Evolutionary conservation across 1,140 invertebrate species (phyloP), one percentile per base, ranked within the genome.

Genomic region (Lucilia cuprina): DNA sequence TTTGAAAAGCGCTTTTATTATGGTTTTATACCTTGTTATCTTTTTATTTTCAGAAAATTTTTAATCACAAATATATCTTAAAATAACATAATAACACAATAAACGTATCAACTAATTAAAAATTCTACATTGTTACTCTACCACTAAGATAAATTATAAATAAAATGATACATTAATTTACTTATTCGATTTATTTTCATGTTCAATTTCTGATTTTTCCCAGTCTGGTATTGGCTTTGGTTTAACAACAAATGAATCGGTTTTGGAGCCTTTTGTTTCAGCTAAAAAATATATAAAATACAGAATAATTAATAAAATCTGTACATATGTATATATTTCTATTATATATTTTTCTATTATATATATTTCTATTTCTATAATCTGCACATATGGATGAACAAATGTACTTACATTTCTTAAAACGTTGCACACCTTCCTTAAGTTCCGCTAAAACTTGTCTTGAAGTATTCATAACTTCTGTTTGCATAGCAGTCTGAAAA

Each of bases 251-350:
- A 94, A 93, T 87, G 94, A 94, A 87, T 94, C 92, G 87, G 94
- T 94, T 88, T 95, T 96, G n/a, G 96, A 95, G 88, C 96, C 96
- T 89, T 93, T 94, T 1, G 94, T 94, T 85, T 96, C 91, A 84
- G 95, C 95, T 87, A 41, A 3, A 85, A 9, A 0, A 8, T 21
- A 30, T 50, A 25, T 21, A 5, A 41, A 41, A 10, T n/a, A n/a
- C n/a, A n/a, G n/a, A n/a, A n/a, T n/a, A n/a, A n/a, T n/a, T n/a
- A n/a, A n/a, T n/a, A n/a, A n/a, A n/a, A n/a, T n/a, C n/a, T n/a
- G n/a, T n/a, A n/a, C n/a, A n/a, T n/a, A n/a, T n/a, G n/a, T n/a
- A n/a, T n/a, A n/a, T n/a, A n/a, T n/a, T n/a, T n/a, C n/a, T n/a
- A n/a, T n/a, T n/a, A n/a, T n/a, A n/a, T n/a, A n/a, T n/a, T n/a